Base-by-base conservation (phyloP, 2,113 vertebrate species). In the Piliocolobus tephrosceles region DNA sequence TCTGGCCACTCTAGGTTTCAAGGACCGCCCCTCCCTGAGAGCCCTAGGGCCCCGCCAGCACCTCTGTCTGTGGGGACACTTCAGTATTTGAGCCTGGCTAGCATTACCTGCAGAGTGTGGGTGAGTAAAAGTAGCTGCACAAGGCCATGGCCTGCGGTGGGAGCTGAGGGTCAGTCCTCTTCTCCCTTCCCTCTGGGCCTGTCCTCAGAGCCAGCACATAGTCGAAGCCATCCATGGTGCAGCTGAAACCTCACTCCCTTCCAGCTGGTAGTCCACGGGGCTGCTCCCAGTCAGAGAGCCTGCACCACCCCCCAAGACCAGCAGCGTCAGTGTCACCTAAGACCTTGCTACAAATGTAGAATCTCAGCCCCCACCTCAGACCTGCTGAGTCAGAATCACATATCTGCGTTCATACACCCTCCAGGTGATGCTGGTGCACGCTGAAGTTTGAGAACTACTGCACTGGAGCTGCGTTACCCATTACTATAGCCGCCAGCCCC, bases 311-410 rank as follows among this genome's bases (percentile, higher is more conserved):
- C 12, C 12, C 5, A 64, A 66, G 73, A 38, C 8, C 55, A 82
- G 73, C 32, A 90, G 38, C 35, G 25, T 5, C n/a, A 72, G 17
- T 43, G 35, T 1, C 57, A 38, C 61, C 68, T 3, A 11, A 58
- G 52, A 88, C 78, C 38, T 27, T 68, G 57, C 32, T 79, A 55
- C 72, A 90, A 85, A 92, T 50, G 88, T 88, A 96, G 66, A 61
- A 11, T 7, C 58, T 85, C 20, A 57, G 72, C 38, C 6, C 76
- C 18, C 27, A 32, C 11, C 27, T 13, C 6, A 87, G 81, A 94
- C 64, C 40, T 87, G 10, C n/a, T 35, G 66, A 73, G 22, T 87
- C 84, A 45, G 73, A 94, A n/a, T 45, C 40, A 12, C 17, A 35
- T 35, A 30, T 68, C 30, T 61, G 50, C 50, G 76, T 80, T 72